Evolutionary conservation across 2,888 invertebrate genomes (phyloP), one percentile per base, ranked within the genome.

Genomic region (Pilophorus perplexus): DNA sequence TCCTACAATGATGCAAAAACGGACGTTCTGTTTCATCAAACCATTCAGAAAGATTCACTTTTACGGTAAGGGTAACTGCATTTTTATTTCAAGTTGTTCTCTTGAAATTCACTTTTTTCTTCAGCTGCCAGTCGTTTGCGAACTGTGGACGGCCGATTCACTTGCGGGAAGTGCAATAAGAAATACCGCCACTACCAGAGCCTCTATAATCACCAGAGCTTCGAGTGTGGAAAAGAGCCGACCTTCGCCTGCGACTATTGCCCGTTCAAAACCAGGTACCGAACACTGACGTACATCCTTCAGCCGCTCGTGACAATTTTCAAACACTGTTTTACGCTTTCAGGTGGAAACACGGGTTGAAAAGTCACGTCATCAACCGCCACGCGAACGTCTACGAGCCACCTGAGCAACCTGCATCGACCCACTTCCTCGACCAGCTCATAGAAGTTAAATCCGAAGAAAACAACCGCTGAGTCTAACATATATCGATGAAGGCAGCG

Each of bases 261-360:
- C 44, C 59, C 48, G 6, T 59, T 55, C 28, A 74, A 74, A 27
- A 74, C 76, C 22, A 76, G n/a, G n/a, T n/a, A n/a, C n/a, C n/a
- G n/a, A n/a, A n/a, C n/a, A n/a, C n/a, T n/a, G n/a, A n/a, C n/a
- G n/a, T n/a, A n/a, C n/a, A n/a, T n/a, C n/a, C n/a, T n/a, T n/a
- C n/a, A n/a, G n/a, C n/a, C n/a, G n/a, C n/a, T n/a, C n/a, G n/a
- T n/a, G n/a, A n/a, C n/a, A n/a, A n/a, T n/a, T n/a, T n/a, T n/a
- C n/a, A n/a, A n/a, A n/a, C n/a, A n/a, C n/a, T n/a, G n/a, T n/a
- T n/a, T n/a, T n/a, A n/a, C n/a, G n/a, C n/a, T n/a, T n/a, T n/a
- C n/a, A n/a, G 76, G 59, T 71, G 76, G 67, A 76, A 77, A 55
- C 75, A 75, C 71, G 76, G 75, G 71, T 69, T 77, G 67, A 72